Evolutionary conservation across 2,888 invertebrate species (phyloP), one percentile per base, ranked within the genome.

Genomic region (Cerceris ruficornis): DNA sequence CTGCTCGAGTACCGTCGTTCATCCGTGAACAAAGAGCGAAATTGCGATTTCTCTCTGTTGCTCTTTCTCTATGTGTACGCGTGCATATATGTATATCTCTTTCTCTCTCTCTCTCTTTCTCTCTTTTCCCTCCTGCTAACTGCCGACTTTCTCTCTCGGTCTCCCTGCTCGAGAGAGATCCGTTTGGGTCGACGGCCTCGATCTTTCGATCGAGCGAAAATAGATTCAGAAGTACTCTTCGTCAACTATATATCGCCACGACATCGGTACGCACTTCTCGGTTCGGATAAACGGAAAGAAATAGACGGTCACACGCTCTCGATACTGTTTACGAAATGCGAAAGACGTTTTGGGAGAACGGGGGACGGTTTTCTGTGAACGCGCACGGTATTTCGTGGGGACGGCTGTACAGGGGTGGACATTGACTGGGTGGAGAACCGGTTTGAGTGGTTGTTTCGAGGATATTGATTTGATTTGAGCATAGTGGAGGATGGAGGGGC

Each of bases 121-220:
- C 67, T 50, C 55, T 59, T 62, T 46, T 52, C 54, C 54, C 58
- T 60, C 59, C 65, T 69, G n/a, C 66, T 75, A 67, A 69, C 68
- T 52, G 69, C 17, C 61, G 65, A 65, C 28, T 28, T 28, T 28
- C 43, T 75, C 50, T 66, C 65, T 71, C 62, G 46, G 67, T 71
- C 77, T 71, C 60, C 75, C 69, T 65, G 68, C 60, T 66, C 72
- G 75, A 74, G 81, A 74, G 81, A 85, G 83, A 85, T 83, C 85
- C 85, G 83, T 85, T 83, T 82, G 77, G 85, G 85, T 85, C 85
- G 83, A 85, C 85, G 85, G 85, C 85, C 85, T 83, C 83, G 75
- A 85, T 85, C 85, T 85, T 83, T 85, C 85, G 81, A 85, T 85
- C 83, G 83, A 80, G 85, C 85, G 80, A 85, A 85, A 85, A 85